Evolutionary conservation across 2,797 vertebrate species (phyloP).

Genomic region (Fundulus diaphanus): DNA sequence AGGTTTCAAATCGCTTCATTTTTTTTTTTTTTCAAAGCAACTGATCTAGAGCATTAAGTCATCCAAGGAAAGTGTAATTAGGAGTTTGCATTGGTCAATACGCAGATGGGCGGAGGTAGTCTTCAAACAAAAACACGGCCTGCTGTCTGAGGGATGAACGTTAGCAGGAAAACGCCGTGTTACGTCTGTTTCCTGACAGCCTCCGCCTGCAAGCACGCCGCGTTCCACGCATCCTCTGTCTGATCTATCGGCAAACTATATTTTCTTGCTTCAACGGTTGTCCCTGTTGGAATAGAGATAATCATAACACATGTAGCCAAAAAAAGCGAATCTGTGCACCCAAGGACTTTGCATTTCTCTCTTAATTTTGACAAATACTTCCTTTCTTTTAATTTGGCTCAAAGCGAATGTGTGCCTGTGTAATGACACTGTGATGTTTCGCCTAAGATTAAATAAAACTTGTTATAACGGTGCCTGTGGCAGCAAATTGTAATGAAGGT

Average conservation of each 20-base stretch:
- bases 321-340: background rate
- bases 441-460: background rate
- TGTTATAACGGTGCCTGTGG: no score
- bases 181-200: background rate
- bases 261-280: background rate
- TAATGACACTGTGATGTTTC: background rate
- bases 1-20: conserved; percentile 30
- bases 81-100: background rate
- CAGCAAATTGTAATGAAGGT: no score
- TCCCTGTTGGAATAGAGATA: background rate
- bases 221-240: background rate
- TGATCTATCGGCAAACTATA: background rate
- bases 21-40: background rate
- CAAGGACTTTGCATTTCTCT: background rate
- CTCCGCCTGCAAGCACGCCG: no score
- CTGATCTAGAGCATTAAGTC: background rate
- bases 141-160: no score
- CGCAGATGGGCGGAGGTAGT: background rate
- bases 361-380: background rate
- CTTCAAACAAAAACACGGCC: background rate
- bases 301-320: background rate
- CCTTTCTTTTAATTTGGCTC: background rate
- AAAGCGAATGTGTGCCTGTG: background rate
- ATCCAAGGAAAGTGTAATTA: background rate
- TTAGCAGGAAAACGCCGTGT: background rate